Conservation (phyloP, 1,140 invertebrate genomes). For the Lucilia cuprina region DNA sequence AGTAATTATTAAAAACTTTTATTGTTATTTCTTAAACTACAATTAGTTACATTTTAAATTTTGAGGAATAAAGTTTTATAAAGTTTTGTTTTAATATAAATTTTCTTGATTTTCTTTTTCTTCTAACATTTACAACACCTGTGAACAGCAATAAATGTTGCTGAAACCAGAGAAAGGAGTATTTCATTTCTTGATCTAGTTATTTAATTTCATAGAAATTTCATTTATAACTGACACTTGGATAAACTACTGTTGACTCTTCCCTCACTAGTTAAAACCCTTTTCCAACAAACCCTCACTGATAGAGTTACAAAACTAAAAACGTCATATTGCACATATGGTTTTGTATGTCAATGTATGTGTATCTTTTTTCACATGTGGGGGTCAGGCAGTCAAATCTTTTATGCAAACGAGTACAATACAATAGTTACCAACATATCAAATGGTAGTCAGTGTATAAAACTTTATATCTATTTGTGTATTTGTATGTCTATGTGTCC, state of each 20-base stretch:
- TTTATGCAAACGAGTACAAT: background rate
- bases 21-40: no score
- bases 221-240: constrained; percentile 6
- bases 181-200: background rate
- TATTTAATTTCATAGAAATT: constrained; percentile 1
- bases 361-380: background rate
- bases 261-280: background rate
- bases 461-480: background rate
- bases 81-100: no score
- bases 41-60: no score
- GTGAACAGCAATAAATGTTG: background rate
- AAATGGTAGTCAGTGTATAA: background rate
- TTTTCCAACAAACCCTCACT: no score
- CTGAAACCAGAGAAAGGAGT: background rate
- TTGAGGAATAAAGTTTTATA: no score
- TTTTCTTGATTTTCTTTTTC: no score
- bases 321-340: constrained; percentile 14
- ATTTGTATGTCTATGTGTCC: background rate
- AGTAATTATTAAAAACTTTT: no score
- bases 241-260: background rate
- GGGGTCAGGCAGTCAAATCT: background rate
- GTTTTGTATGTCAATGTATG: background rate
- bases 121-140: background rate
- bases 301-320: background rate
- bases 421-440: no score